These are phyloP conservation scores for Platorchestia sp. DNA, from an alignment of 1,140 invertebrate genomes.

Conservation along the genomic window DNA sequence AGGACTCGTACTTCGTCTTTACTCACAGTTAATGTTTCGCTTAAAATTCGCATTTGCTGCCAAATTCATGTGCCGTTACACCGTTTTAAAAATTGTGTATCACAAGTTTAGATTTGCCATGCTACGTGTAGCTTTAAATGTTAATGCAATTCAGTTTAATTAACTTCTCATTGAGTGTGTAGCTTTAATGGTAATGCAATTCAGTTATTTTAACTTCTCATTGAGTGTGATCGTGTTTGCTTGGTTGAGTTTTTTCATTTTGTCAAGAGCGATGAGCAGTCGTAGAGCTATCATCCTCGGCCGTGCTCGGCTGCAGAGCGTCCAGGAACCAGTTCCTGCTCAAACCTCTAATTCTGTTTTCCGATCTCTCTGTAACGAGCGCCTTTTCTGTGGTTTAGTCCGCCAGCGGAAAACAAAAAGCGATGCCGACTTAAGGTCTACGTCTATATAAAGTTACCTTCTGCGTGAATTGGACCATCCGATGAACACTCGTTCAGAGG, in stretches of 20 bases:
- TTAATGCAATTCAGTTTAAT: not conserved
- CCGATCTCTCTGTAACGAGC: not conserved
- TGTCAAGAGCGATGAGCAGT: not conserved
- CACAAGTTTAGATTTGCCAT: not conserved
- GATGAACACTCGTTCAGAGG: not conserved
- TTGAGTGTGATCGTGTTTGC: not conserved
- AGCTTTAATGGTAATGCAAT: too few species aligned
- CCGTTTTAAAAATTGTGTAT: not conserved
- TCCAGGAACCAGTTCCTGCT: slow-evolving; percentile 5
- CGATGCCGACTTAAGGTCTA: not conserved
- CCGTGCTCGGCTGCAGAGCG: not conserved
- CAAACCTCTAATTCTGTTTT: slow-evolving; percentile 26
- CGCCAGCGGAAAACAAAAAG: not conserved
- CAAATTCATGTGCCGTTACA: not conserved
- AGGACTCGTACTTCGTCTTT: not conserved
- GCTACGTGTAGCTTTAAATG: not conserved
- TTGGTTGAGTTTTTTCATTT: not conserved
- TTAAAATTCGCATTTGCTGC: not conserved
- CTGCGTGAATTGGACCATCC: not conserved
- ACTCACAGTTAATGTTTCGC: not conserved
- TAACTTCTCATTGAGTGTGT: not conserved
- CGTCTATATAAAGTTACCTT: not conserved
- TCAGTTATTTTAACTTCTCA: not conserved
- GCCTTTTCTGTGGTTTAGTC: not conserved
- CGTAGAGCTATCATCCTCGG: not conserved